A percentile compares a stretch with the other conserved stretches of the same genome.
These are phyloP conservation scores for Nephrotoma guestfalica DNA, from an alignment of 2,888 invertebrate species.

Conservation along the genomic window DNA sequence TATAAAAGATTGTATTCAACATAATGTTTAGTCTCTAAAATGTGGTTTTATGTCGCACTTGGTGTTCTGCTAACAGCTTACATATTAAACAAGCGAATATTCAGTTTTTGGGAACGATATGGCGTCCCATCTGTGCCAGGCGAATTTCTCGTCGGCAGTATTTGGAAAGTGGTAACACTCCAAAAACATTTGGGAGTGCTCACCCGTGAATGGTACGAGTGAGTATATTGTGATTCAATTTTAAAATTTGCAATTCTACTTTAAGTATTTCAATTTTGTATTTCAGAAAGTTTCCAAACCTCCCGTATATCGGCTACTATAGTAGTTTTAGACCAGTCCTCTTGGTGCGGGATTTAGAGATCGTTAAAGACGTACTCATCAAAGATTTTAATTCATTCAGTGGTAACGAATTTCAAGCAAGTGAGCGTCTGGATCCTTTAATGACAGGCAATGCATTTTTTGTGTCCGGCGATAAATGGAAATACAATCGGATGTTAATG, in stretches of 20 bases:
- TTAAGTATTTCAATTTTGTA: not conserved
- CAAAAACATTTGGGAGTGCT: conserved; percentile 11
- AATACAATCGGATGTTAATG: conserved; percentile 23
- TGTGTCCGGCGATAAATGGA: conserved; percentile 29
- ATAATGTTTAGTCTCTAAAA: not conserved
- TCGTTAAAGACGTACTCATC: conserved; percentile 21
- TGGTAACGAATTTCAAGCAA: conserved; percentile 24
- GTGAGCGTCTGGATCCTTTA: conserved; percentile 27
- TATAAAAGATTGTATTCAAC: no score
- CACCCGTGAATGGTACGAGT: conserved; percentile 10
- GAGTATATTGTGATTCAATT: not conserved
- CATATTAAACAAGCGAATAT: not conserved
- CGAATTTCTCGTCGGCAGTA: conserved; percentile 11
- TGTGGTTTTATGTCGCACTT: not conserved
- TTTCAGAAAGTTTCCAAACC: not conserved
- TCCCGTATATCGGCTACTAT: not conserved
- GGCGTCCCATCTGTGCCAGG: conserved; percentile 11
- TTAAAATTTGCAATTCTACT: not conserved
- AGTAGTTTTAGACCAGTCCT: not conserved
- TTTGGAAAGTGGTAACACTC: conserved; percentile 7
- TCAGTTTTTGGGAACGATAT: conserved; percentile 9
- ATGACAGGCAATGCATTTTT: conserved; percentile 26
- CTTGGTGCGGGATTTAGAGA: conserved; percentile 21
- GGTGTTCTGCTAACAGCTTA: not conserved
- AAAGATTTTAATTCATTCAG: conserved; percentile 26